Base-by-base conservation (phyloP, 1,140 invertebrate species). In the Colletes gigas region DNA sequence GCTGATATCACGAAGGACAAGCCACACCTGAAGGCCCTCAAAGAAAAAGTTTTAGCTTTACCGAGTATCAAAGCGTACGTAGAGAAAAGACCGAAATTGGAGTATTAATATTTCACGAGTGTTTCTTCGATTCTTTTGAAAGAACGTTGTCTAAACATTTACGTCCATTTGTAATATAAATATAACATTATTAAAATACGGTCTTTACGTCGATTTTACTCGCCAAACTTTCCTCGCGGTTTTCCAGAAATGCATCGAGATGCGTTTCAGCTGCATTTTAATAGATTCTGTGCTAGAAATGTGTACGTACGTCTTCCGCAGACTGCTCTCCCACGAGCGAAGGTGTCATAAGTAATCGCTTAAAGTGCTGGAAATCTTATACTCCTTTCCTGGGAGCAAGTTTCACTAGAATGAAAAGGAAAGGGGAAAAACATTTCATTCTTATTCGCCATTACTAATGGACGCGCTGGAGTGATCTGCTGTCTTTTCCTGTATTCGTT, bases 51-150 rank as follows among this genome's bases (percentile, higher is more conserved):
- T 3, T 77, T 85, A 3, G 75, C 66, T 0, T 70, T 89, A 44
- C 91, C 93, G 0, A 89, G 88, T 0, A 89, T 94, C 30, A 93
- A 94, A 41, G 88, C 85, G 21, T 94, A 93, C 83, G 66, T 94
- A 19, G 90, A 88, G 0, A 94, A 93, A 59, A 89, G 94, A 15
- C 92, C 93, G 0, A 84, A 90, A 70, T 30, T 77, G 19, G 14
- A 60, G 4, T 81, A 68, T 63, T 83, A 81, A 67, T 47, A 14
- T 7, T 8, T 8, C 0, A 55, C n/a, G 14, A 0, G 9, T 17
- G 7, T 4, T 54, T 14, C 7, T 8, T 41, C 3, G 66, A n/a
- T 12, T 3, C 4, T 21, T 44, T 9, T 9, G 15, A 30, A 4
- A 0, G 8, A 30, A 50, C 4, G 0, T 15, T 44, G 14, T 47